phyloP scores from a whole-genome alignment of 2,888 invertebrate species.

The Clepsis dumicolana region DNA sequence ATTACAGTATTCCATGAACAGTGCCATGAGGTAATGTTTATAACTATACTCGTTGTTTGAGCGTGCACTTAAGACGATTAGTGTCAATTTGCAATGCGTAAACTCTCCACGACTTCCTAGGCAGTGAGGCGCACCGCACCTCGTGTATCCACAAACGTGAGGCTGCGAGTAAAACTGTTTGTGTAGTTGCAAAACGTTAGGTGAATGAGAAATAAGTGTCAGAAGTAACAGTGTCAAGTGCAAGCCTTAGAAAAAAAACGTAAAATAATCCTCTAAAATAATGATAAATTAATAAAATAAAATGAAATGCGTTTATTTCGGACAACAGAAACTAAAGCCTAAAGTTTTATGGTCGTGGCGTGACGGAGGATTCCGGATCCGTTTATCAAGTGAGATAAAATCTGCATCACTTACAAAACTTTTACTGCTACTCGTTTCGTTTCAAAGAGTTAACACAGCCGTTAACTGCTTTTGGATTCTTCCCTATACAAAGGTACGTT shows the following conservation, averaged over 20 bases:
- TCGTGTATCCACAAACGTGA: slow-evolving; percentile 27
- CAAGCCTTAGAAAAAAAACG: too few species aligned
- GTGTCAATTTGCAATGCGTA: slow-evolving; percentile 44
- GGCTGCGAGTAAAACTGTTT: slow-evolving; percentile 23
- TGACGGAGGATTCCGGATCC: slow-evolving; percentile 37
- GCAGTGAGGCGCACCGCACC: slow-evolving; percentile 18
- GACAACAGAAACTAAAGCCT: too few species aligned
- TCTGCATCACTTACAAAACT: slow-evolving; percentile 35
- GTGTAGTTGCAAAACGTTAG: slow-evolving; percentile 10
- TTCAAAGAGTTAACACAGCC: slow-evolving; percentile 9
- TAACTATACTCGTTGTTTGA: slow-evolving; percentile 37
- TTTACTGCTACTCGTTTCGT: slow-evolving; percentile 21
- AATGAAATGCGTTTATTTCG: too few species aligned
- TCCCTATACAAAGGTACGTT: background rate
- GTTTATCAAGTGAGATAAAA: slow-evolving; percentile 36
- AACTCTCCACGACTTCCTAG: slow-evolving; percentile 34
- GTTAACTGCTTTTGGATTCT: slow-evolving; percentile 16
- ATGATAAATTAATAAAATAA: too few species aligned
- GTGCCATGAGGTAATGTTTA: slow-evolving; percentile 36
- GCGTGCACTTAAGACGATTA: slow-evolving; percentile 39
- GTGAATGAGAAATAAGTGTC: slow-evolving; percentile 8
- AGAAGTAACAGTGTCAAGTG: background rate
- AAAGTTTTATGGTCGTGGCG: slow-evolving; percentile 21
- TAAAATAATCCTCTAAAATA: too few species aligned
- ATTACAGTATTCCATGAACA: slow-evolving; percentile 12